Conservation (phyloP, 2,797 vertebrate species). For the Sus cebifrons region DNA sequence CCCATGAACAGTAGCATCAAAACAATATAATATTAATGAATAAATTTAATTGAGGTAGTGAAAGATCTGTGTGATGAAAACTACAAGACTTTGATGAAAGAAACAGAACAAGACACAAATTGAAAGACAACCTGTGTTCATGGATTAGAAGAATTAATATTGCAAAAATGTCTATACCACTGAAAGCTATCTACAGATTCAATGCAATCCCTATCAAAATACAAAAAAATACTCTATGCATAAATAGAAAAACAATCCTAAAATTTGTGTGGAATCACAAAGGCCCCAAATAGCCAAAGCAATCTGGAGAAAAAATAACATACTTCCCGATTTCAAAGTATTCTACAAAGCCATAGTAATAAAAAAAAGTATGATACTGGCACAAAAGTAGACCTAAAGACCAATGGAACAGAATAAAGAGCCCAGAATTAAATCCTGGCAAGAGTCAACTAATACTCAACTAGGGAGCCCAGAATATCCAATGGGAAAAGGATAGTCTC, state of each 20-base stretch:
- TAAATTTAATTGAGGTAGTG: not conserved
- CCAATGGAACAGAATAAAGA: not conserved
- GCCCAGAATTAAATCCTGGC: not conserved
- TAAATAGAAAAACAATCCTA: not conserved
- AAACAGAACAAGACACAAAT: not conserved
- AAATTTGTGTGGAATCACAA: not conserved
- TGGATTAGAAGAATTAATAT: not conserved
- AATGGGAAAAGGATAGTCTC: not conserved
- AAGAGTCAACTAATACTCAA: not conserved
- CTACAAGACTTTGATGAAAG: not conserved
- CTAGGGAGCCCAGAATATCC: not conserved
- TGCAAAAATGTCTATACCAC: not conserved
- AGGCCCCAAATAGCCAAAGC: not conserved
- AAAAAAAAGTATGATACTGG: not conserved
- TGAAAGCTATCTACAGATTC: not conserved
- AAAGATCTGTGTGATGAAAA: not conserved
- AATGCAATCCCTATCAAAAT: not conserved
- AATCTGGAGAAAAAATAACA: not conserved
- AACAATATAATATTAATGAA: not conserved
- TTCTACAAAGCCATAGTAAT: not conserved
- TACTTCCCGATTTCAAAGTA: not conserved
- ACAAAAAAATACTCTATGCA: not conserved
- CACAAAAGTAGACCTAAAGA: not conserved
- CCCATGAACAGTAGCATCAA: not conserved
- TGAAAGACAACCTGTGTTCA: not conserved